These are phyloP conservation scores for Yponomeuta malinellus DNA, from an alignment of 2,888 invertebrate genomes.

Conservation along the genomic window DNA sequence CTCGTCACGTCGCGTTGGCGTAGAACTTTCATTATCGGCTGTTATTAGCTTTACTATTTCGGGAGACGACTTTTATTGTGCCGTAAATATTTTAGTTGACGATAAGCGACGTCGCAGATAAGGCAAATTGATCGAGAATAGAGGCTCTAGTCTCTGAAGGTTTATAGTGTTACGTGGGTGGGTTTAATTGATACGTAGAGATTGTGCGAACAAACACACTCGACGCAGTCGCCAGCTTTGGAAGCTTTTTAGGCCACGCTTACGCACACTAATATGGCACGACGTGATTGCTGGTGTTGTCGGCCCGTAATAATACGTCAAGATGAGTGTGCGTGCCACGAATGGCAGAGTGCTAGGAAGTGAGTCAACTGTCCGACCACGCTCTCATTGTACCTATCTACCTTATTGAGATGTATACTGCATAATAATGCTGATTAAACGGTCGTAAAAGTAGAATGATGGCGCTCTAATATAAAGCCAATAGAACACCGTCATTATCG, in stretches of 20 bases:
- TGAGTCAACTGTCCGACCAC: neutral
- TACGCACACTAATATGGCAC: neutral
- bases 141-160: slow-evolving; percentile 44
- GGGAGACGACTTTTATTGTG: slow-evolving; percentile 63
- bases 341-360: slow-evolving; percentile 6
- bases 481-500: neutral
- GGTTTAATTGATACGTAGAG: slow-evolving; percentile 59
- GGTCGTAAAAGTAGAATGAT: slow-evolving; percentile 20
- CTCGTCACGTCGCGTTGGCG: slow-evolving; percentile 23
- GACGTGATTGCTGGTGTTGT: neutral
- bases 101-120: slow-evolving; percentile 65
- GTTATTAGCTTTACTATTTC: slow-evolving; percentile 65
- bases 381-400: slow-evolving; percentile 33
- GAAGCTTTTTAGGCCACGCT: neutral
- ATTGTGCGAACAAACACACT: slow-evolving; percentile 47
- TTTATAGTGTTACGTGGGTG: slow-evolving; percentile 59
- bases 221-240: neutral
- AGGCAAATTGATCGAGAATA: slow-evolving; percentile 63
- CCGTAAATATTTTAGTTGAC: slow-evolving; percentile 69
- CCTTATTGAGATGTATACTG: slow-evolving; percentile 43
- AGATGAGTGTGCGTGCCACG: neutral
- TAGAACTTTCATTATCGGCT: slow-evolving; percentile 48
- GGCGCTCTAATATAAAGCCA: slow-evolving; percentile 12
- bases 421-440: slow-evolving; percentile 45
- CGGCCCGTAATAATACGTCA: neutral